Percentiles rank a stretch among this genome's conserved stretches.
These are phyloP conservation scores for Arothron firmamentum DNA, from an alignment of 2,113 vertebrate genomes.

Conservation along the genomic window DNA sequence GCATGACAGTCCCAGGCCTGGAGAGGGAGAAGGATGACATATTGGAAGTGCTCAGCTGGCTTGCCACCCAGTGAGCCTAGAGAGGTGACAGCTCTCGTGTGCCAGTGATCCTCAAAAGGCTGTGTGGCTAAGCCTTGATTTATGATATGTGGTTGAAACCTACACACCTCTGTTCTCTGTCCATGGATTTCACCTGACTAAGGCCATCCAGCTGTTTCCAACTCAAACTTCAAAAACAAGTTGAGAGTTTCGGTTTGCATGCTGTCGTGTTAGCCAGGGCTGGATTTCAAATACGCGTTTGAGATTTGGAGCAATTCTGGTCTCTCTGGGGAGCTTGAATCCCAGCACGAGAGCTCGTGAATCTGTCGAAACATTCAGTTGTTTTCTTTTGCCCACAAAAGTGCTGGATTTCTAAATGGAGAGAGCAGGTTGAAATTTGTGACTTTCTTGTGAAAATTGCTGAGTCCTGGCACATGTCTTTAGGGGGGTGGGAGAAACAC, in stretches of 20 bases:
- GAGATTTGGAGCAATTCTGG: constrained; percentile 72
- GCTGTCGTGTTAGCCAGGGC: constrained; percentile 87
- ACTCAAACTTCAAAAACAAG: constrained; percentile 66
- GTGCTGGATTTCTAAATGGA: constrained; percentile 85
- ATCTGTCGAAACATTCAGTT: constrained; percentile 56
- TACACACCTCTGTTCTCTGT: constrained; percentile 88
- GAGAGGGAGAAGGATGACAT: constrained; percentile 98
- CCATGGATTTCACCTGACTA: constrained; percentile 75
- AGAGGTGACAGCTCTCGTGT: constrained; percentile 97
- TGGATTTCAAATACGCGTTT: constrained; percentile 73
- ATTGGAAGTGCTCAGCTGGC: constrained; percentile 97
- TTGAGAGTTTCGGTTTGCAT: constrained; percentile 85
- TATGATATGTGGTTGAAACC: constrained; percentile 67
- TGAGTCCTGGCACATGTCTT: constrained; percentile 97
- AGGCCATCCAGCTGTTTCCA: constrained; percentile 87
- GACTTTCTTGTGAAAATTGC: constrained; percentile 86
- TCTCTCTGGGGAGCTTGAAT: constrained; percentile 69
- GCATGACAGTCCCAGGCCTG: constrained; percentile 99
- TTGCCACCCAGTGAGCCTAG: constrained; percentile 99
- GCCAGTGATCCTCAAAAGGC: constrained; percentile 99
- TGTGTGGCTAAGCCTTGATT: constrained; percentile 86
- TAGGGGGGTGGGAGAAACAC: constrained; percentile 75
- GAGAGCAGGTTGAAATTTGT: constrained; percentile 90
- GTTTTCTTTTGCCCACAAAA: constrained; percentile 61
- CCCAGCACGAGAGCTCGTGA: too few species aligned